A percentile compares a stretch with the other conserved stretches of the same genome.
These are phyloP conservation scores for Agonopterix alstromeriana DNA, from an alignment of 2,888 invertebrate genomes.

Conservation along the genomic window DNA sequence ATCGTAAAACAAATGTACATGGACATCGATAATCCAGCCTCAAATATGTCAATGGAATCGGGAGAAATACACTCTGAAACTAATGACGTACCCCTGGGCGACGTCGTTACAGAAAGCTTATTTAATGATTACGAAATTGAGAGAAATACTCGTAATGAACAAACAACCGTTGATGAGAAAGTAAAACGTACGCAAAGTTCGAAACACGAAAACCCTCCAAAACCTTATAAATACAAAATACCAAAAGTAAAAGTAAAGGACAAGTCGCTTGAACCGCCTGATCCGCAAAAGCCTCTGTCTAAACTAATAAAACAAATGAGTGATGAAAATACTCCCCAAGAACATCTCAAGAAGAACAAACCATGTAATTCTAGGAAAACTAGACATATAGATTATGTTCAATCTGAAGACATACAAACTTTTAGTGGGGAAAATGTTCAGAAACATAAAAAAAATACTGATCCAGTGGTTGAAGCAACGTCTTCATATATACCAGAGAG, in stretches of 20 bases:
- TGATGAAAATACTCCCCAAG: background rate
- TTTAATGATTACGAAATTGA: conserved; percentile 6
- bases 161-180: background rate
- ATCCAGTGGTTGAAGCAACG: background rate
- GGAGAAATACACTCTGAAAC: conserved; percentile 27
- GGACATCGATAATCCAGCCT: conserved; percentile 31
- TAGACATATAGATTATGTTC: background rate
- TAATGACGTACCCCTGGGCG: conserved; percentile 1
- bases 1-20: conserved; percentile 30
- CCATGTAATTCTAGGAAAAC: background rate
- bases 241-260: conserved; percentile 21
- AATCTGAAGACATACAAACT: too few species aligned
- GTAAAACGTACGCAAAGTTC: background rate
- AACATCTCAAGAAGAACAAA: background rate
- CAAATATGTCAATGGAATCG: conserved; percentile 31
- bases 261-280: background rate
- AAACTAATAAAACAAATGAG: background rate
- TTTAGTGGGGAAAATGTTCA: background rate
- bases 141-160: conserved; percentile 3
- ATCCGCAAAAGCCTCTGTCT: background rate
- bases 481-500: background rate
- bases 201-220: background rate
- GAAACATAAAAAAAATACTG: too few species aligned
- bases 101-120: conserved; percentile 3
- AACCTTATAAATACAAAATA: conserved; percentile 21